Percentiles rank a stretch among this genome's conserved stretches.
Evolutionary conservation across 2,113 vertebrate genomes (phyloP).

Genomic region (Cyanocitta stelleri): DNA sequence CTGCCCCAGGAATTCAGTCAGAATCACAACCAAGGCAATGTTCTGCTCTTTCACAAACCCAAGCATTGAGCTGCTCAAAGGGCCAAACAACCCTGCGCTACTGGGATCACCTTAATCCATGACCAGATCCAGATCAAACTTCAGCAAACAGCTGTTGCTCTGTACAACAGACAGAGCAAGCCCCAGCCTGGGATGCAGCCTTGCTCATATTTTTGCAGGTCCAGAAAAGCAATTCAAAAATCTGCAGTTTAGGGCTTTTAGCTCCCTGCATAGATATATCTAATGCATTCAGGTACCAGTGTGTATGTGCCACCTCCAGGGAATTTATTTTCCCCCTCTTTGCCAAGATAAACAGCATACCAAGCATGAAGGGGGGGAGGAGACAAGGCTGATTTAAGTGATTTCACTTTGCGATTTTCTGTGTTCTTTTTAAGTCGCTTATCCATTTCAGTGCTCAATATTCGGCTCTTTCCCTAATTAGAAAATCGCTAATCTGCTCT

Average conservation of each 20-base stretch:
- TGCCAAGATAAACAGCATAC: constrained; percentile 57
- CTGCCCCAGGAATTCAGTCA: background rate
- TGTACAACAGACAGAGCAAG: background rate
- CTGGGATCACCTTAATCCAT: background rate
- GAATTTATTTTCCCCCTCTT: constrained; percentile 50
- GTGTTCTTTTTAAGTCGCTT: constrained; percentile 65
- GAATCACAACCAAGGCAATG: background rate
- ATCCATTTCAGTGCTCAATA: constrained; percentile 67
- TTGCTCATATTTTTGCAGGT: background rate
- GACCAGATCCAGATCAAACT: background rate
- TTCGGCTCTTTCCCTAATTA: constrained; percentile 64
- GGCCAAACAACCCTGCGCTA: background rate
- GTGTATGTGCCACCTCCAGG: constrained; percentile 2
- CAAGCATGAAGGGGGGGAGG: constrained; percentile 35
- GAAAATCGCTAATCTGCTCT: constrained; percentile 68
- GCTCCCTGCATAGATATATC: background rate
- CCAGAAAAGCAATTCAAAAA: background rate
- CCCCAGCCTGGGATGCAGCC: background rate
- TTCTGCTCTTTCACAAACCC: background rate
- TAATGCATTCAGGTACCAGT: constrained; percentile 4
- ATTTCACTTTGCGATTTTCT: constrained; percentile 61
- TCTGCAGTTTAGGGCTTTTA: background rate
- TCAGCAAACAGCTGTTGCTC: background rate
- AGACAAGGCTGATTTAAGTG: constrained; percentile 59
- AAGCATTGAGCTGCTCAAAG: rapidly evolving